Base-by-base conservation (phyloP, 1,140 invertebrate species). In the Aphis gossypii region DNA sequence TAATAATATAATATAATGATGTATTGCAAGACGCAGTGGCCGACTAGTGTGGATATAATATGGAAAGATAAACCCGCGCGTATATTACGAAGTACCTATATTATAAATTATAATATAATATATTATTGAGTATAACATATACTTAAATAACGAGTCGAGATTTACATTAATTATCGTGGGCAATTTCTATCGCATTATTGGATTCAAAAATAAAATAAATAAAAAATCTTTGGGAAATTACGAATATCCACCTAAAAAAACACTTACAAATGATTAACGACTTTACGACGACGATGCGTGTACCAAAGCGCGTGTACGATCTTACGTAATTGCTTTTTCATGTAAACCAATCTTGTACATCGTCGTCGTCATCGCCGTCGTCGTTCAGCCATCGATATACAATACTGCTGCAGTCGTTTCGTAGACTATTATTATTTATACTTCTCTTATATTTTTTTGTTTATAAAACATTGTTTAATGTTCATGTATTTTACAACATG, bases 181-280 rank as follows among this genome's bases (percentile, higher is more conserved):
- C 88, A 38, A 56, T 89, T 89, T 54, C 54, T 23, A 44, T 90
- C 38, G 56, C 25, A 68, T 90, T 90, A 90, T 60, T 60, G 56
- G 54, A 68, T 25, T 90, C 35, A 76, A 76, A 68, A 76, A 76
- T 76, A 88, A 88, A 88, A 44, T 23, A 89, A 87, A 48, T n/a
- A 87, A 89, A 60, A 60, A 90, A 68, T 68, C 89, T 90, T 60
- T 90, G 89, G 18, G 38, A 44, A 90, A 41, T 35, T 89, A 89
- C 54, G 3, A 90, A 30, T 44, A 44, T 90, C 89, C 23, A 41
- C 38, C 8, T n/a, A 68, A 90, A 90, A 92, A 76, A 92, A 86
- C 35, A 93, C 92, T 84, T 93, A 93, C 25, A n/a, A 54, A 83
- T 84, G 90, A 93, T 93, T 93, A 93, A 93, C 82, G 92, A 90